Percentiles rank a stretch among this genome's conserved stretches.
Evolutionary conservation across 2,113 vertebrate species (phyloP).

Genomic region (Ochotona curzoniae): DNA sequence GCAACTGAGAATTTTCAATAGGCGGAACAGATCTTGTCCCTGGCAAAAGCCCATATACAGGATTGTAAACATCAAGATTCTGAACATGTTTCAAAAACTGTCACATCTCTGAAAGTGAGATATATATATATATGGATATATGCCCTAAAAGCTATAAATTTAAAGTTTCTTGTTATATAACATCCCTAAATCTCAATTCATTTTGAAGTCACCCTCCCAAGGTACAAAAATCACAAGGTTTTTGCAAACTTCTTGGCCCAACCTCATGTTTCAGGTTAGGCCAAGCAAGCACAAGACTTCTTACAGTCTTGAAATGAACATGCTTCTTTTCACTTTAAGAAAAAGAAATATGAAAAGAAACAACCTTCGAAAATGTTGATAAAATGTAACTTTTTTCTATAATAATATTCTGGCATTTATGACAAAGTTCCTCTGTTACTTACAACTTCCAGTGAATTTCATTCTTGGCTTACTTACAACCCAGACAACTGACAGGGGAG

Average conservation of each 20-base stretch:
- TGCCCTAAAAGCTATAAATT: background rate
- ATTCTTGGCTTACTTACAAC: constrained; percentile 74
- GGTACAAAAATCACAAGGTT: background rate
- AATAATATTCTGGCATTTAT: constrained; percentile 79
- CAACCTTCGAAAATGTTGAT: constrained; percentile 73
- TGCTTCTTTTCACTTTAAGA: constrained; percentile 65
- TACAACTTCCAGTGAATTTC: constrained; percentile 79
- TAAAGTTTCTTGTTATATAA: background rate
- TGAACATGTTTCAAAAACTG: background rate
- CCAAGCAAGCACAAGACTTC: constrained; percentile 41
- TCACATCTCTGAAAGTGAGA: constrained; percentile 1
- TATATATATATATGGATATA: background rate
- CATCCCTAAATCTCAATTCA: background rate
- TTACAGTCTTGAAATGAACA: constrained; percentile 58
- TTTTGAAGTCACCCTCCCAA: background rate
- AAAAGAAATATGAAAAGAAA: constrained; percentile 50
- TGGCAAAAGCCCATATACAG: background rate
- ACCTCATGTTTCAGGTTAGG: background rate
- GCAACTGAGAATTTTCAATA: background rate
- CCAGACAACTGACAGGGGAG: constrained; percentile 63
- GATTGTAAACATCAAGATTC: constrained; percentile 33
- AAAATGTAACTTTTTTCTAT: constrained; percentile 76
- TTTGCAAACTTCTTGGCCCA: background rate
- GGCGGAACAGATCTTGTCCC: background rate
- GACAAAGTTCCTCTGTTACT: constrained; percentile 77